These are phyloP conservation scores for Sinosuthora webbiana DNA, from an alignment of 2,113 vertebrate species.

Conservation along the genomic window DNA sequence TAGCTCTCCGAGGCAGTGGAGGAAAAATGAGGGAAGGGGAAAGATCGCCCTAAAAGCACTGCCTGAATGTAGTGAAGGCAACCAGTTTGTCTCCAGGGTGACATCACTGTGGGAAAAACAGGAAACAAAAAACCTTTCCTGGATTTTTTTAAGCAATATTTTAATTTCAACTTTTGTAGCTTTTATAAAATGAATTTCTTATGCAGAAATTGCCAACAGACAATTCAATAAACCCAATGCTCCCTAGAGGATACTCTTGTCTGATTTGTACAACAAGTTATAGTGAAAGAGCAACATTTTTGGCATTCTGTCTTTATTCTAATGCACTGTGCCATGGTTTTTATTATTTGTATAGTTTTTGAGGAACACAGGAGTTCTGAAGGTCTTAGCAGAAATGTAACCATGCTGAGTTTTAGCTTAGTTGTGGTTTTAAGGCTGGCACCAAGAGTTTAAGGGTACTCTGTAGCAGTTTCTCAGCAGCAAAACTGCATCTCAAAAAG, in stretches of 20 bases:
- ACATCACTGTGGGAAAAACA: neutral
- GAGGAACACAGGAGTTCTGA: neutral
- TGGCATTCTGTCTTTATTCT: neutral
- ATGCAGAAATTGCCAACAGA: neutral
- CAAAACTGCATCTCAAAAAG: neutral
- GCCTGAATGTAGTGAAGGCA: neutral
- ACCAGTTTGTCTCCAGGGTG: neutral
- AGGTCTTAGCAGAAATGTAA: neutral
- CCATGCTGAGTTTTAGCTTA: neutral
- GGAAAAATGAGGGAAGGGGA: neutral
- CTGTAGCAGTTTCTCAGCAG: neutral
- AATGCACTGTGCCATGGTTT: neutral
- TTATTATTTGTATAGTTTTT: neutral
- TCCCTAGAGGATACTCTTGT: neutral
- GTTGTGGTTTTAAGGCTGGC: neutral
- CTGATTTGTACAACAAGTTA: neutral
- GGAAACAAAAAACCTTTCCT: neutral
- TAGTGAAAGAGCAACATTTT: neutral
- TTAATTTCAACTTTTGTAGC: neutral
- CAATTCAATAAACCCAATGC: neutral
- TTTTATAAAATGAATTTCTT: neutral
- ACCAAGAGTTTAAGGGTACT: neutral
- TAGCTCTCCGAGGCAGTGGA: neutral
- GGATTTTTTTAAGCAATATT: neutral
- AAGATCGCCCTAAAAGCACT: neutral